Base-by-base conservation (phyloP, 2,113 vertebrate species). In the Hippocampus abdominalis region DNA sequence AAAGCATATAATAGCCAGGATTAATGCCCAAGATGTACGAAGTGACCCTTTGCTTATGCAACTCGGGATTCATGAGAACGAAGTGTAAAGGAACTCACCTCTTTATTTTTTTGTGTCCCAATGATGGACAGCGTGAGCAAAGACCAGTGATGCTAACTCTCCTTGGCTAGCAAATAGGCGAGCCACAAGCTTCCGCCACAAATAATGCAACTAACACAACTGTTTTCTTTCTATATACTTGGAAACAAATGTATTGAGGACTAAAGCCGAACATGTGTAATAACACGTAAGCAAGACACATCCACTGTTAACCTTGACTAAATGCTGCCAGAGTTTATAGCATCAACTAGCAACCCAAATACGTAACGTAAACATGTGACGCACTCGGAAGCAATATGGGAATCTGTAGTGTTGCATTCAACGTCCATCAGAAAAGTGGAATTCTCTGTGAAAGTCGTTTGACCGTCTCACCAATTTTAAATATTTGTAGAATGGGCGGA, bases 311-410 rank as follows among this genome's bases (percentile, higher is more conserved):
- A 7, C 11, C 32, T 51, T 68, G 16, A 74, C 44, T 77, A 29
- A 23, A 74, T 77, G 23, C 27, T 71, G 63, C 57, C 29, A 69
- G 67, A 68, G 60, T 81, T 56, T 82, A 18, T 80, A 80, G 75
- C 83, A 81, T 75, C 63, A 61, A 40, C 49, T 65, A 81, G 75
- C 72, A 72, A 23, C 15, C 63, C 66, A 68, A 56, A n/a, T 36
- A 36, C 53, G 73, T 81, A 76, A 36, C 53, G 73, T 81, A 76
- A 76, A 82, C 69, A 82, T 78, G 79, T 90, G 84, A 89, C 90
- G 87, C 81, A 84, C 16, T 69, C 68, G 54, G 56, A 69, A 59
- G 54, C 13, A 81, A 82, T 86, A 91, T 91, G 89, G 89, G 63
- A 78, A 46, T 75, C 64, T 70, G 49, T 66, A 8, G 4, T 27